A percentile compares a stretch with the other conserved stretches of the same genome.
Evolutionary conservation across 2,113 vertebrate genomes (phyloP).

Genomic region (Carettochelys insculpta): DNA sequence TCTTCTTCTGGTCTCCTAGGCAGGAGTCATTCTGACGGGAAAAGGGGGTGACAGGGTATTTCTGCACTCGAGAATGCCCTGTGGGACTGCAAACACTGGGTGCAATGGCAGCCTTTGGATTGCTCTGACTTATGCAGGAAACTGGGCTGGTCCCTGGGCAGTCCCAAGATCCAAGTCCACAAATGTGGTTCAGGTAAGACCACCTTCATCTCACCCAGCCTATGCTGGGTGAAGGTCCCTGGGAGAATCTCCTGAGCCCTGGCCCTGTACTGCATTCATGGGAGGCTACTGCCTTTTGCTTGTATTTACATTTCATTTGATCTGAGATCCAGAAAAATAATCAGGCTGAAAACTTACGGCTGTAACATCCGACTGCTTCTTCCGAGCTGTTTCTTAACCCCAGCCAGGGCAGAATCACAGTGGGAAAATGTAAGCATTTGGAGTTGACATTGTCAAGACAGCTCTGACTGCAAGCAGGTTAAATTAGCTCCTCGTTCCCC

Average conservation of each 20-base stretch:
- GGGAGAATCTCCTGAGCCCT: neutral
- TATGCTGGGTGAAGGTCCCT: neutral
- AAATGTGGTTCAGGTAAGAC: neutral
- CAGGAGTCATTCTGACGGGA: neutral
- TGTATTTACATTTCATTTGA: neutral
- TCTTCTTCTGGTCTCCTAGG: neutral
- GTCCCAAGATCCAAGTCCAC: neutral
- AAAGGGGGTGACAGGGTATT: neutral
- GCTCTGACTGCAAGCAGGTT: neutral
- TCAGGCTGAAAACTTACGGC: neutral
- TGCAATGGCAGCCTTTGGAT: neutral
- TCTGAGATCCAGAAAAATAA: neutral
- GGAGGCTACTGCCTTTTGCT: accelerated
- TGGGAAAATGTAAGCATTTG: neutral
- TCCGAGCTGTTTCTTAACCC: neutral
- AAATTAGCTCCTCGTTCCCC: neutral
- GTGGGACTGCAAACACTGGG: neutral
- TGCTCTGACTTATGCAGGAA: neutral
- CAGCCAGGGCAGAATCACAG: neutral
- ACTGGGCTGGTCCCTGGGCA: neutral
- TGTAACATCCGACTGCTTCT: neutral
- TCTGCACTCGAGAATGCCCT: constrained; percentile 1
- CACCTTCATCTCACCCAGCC: neutral
- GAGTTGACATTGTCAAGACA: accelerated
- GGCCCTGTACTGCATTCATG: neutral